A percentile compares a stretch with the other conserved stretches of the same genome.
phyloP scores from a whole-genome alignment of 2,888 invertebrate genomes.

The Philonicus albiceps region DNA sequence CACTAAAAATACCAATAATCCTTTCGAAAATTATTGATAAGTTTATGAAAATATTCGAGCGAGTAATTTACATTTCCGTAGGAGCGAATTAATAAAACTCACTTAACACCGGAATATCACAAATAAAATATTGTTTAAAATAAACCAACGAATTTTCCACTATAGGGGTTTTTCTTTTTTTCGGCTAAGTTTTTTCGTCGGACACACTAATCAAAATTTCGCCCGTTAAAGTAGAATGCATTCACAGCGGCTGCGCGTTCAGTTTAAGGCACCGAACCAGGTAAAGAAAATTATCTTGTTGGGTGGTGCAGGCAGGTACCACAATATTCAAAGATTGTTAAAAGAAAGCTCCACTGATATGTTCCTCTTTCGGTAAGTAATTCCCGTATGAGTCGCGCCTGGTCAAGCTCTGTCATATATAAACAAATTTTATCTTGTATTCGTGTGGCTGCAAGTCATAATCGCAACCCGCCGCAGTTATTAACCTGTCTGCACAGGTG shows the following conservation, averaged over 20 bases:
- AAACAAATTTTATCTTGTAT: slow-evolving; percentile 42
- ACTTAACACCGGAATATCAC: neutral
- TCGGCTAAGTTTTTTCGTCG: slow-evolving; percentile 35
- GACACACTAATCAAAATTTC: slow-evolving; percentile 30
- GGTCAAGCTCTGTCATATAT: slow-evolving; percentile 42
- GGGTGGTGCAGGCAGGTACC: neutral
- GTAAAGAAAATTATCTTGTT: neutral
- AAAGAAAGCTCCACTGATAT: slow-evolving; percentile 42
- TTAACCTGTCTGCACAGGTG: slow-evolving; percentile 22
- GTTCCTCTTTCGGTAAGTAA: slow-evolving; percentile 46
- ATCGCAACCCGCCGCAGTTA: slow-evolving; percentile 3
- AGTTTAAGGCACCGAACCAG: slow-evolving; percentile 9
- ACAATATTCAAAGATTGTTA: neutral
- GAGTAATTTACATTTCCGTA: slow-evolving; percentile 61
- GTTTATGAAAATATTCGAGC: slow-evolving; percentile 51
- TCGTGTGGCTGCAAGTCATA: slow-evolving; percentile 16
- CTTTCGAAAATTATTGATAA: slow-evolving; percentile 21
- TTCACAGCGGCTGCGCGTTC: slow-evolving; percentile 43
- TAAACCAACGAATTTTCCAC: neutral
- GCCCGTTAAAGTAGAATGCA: slow-evolving; percentile 34
- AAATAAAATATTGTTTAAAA: neutral
- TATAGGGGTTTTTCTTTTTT: neutral
- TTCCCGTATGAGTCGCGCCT: slow-evolving; percentile 45
- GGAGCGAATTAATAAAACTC: neutral
- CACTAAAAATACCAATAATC: slow-evolving; percentile 32